Conservation (phyloP, 2,888 invertebrate species). For the Entomobrya proxima region DNA sequence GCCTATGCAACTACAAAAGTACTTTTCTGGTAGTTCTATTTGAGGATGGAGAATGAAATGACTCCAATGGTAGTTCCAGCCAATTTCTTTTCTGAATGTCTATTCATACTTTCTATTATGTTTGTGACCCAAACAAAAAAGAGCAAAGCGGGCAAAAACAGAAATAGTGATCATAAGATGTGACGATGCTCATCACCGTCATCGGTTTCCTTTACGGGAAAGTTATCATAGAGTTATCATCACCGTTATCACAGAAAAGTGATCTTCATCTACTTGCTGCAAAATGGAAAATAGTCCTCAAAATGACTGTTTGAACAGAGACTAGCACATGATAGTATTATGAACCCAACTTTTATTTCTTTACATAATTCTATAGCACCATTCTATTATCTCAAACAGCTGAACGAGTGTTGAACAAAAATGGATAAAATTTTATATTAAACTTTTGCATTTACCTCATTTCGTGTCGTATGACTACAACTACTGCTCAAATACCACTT, state of each 20-base stretch:
- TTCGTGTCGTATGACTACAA: background rate
- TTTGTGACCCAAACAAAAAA: background rate
- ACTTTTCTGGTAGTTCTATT: background rate
- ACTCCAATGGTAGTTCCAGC: background rate
- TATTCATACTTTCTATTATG: background rate
- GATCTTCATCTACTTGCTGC: background rate
- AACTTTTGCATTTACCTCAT: background rate
- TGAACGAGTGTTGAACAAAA: background rate
- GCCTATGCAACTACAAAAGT: background rate
- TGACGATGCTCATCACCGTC: background rate
- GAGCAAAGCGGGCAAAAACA: background rate
- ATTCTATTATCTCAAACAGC: background rate
- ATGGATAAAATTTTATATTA: background rate
- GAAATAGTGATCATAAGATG: background rate
- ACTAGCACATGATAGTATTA: background rate
- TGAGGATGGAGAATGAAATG: background rate
- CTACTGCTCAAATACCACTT: too few species aligned
- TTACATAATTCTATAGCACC: background rate
- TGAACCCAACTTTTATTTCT: background rate
- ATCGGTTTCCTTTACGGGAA: background rate
- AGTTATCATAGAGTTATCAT: background rate
- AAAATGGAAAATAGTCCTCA: background rate
- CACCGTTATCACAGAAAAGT: background rate
- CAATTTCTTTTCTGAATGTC: conserved; percentile 19
- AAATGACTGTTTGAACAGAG: background rate